Evolutionary conservation across 92 coral and sea anemone species (phyloP).

Genomic region (Parazoanthus atlanticus): DNA sequence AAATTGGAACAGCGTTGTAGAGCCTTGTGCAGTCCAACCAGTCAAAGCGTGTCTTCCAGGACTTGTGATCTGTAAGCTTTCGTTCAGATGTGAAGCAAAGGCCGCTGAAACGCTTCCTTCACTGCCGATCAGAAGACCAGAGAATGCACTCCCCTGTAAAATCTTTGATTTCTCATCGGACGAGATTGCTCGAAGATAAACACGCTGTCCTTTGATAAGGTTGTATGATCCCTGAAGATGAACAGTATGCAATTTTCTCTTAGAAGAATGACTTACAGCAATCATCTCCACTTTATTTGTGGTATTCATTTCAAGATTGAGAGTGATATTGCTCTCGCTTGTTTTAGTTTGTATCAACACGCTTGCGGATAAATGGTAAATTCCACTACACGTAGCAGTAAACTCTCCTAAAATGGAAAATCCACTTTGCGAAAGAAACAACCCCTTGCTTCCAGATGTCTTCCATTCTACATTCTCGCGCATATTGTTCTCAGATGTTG

Average conservation of each 20-base stretch:
- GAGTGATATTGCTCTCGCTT: constrained; percentile 2
- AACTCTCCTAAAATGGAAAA: constrained; percentile 19
- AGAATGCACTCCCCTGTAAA: constrained; percentile 27
- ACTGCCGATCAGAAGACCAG: constrained; percentile 15
- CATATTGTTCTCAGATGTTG: background rate
- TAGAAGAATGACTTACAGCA: constrained; percentile 16
- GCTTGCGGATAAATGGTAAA: constrained; percentile 17
- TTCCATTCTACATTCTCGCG: constrained; percentile 1
- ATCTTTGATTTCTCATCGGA: background rate
- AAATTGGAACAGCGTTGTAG: background rate
- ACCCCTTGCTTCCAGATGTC: constrained; percentile 20
- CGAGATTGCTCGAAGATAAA: constrained; percentile 28
- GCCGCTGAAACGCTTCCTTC: background rate
- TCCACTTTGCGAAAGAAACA: constrained; percentile 22
- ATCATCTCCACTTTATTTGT: background rate
- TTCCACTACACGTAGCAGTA: constrained; percentile 29
- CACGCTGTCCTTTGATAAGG: constrained; percentile 8
- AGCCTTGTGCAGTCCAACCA: constrained; percentile 27
- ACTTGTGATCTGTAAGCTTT: background rate
- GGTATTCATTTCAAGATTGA: background rate
- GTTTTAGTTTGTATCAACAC: constrained; percentile 19
- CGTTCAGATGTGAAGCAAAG: constrained; percentile 16
- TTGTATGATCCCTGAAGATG: constrained; percentile 1
- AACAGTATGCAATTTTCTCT: background rate
- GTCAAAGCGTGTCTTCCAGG: constrained; percentile 18